Conservation (phyloP, 2,797 vertebrate genomes). For the Sebastiscus tertius region DNA sequence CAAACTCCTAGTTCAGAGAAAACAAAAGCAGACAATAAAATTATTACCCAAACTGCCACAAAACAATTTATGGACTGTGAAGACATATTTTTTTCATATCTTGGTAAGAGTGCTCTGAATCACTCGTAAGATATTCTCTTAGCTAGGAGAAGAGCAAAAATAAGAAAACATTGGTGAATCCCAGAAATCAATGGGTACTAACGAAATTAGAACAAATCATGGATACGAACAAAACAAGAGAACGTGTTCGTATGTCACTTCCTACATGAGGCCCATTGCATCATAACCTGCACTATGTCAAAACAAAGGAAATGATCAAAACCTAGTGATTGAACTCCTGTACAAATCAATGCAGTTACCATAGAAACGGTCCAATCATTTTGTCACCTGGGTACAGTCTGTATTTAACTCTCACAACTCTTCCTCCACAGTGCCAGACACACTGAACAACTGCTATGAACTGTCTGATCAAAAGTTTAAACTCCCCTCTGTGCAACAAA, state of each 20-base stretch:
- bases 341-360: background rate
- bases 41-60: background rate
- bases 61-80: no score
- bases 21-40: background rate
- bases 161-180: no score
- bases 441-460: slow-evolving; percentile 1
- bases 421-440: background rate
- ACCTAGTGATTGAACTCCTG: background rate
- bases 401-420: background rate
- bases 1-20: background rate
- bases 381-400: background rate
- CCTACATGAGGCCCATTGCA: background rate
- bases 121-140: no score
- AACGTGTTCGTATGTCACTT: rapidly evolving
- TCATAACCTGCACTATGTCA: background rate
- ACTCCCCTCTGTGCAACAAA: background rate
- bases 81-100: no score
- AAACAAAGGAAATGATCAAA: background rate
- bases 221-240: rapidly evolving
- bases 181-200: no score
- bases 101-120: no score
- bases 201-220: no score
- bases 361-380: background rate
- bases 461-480: background rate
- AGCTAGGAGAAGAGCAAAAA: no score